Percentiles rank a stretch among this genome's conserved stretches.
phyloP scores from a whole-genome alignment of 2,888 invertebrate species.

The Dryobota labecula region DNA sequence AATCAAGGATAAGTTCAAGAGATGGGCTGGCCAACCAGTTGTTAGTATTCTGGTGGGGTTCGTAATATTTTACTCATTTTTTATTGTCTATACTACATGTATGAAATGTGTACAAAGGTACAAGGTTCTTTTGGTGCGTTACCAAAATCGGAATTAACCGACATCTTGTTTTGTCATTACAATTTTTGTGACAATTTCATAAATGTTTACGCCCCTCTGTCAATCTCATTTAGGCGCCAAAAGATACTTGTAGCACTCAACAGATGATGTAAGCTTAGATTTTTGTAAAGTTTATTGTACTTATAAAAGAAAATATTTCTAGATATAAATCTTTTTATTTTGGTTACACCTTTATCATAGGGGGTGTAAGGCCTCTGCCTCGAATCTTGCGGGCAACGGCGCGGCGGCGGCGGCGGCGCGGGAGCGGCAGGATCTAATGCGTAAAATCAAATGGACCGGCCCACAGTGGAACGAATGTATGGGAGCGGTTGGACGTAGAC shows the following conservation, averaged over 20 bases:
- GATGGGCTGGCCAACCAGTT: slow-evolving; percentile 65
- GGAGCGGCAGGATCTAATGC: no score
- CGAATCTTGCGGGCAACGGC: no score
- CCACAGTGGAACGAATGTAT: no score
- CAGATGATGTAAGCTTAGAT: slow-evolving; percentile 52
- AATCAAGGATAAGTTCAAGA: slow-evolving; percentile 62
- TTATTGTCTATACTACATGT: slow-evolving; percentile 69
- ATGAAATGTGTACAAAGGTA: slow-evolving; percentile 68
- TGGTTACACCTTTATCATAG: not conserved
- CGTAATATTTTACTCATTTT: slow-evolving; percentile 70
- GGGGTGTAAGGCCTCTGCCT: no score
- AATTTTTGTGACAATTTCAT: not conserved
- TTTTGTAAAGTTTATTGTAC: slow-evolving; percentile 21
- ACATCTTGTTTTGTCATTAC: not conserved
- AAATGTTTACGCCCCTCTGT: not conserved
- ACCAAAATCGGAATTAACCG: accelerated
- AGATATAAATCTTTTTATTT: not conserved
- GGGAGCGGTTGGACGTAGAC: no score
- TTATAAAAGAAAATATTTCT: not conserved
- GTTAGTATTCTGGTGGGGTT: slow-evolving; percentile 67
- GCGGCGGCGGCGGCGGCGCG: no score
- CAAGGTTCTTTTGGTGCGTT: not conserved
- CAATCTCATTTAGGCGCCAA: not conserved
- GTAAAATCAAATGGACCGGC: no score
- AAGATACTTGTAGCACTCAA: not conserved